phyloP scores from a whole-genome alignment of 2,888 invertebrate genomes.

The Parascotia fuliginaria region DNA sequence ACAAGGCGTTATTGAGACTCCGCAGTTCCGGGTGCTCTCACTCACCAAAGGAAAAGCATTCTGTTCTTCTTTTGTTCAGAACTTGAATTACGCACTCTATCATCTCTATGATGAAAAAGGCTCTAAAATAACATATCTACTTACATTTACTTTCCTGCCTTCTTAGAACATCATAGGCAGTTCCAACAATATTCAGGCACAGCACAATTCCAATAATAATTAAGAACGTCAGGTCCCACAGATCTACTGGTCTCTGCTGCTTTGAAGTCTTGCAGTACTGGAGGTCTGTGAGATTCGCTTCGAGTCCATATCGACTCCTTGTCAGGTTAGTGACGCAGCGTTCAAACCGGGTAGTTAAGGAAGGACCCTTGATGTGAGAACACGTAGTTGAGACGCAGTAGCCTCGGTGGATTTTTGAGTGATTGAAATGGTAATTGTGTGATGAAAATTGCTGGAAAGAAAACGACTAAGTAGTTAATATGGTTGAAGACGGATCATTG shows the following conservation, averaged over 20 bases:
- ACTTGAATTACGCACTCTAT: no score
- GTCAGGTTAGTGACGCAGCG: constrained; percentile 51
- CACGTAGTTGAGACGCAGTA: constrained; percentile 58
- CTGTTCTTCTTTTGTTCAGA: no score
- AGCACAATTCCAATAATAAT: constrained; percentile 37
- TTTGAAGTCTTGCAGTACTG: constrained; percentile 46
- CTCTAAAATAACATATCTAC: constrained; percentile 15
- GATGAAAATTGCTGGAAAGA: constrained; percentile 53
- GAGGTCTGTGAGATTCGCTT: constrained; percentile 45
- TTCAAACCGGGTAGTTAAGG: constrained; percentile 45
- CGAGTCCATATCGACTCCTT: constrained; percentile 38
- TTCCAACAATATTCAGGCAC: constrained; percentile 54
- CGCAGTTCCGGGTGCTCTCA: no score
- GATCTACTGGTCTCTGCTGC: constrained; percentile 12
- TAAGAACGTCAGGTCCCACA: constrained; percentile 43
- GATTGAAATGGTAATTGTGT: constrained; percentile 58
- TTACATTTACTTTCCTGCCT: constrained; percentile 43
- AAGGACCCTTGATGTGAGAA: constrained; percentile 24
- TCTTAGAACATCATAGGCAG: constrained; percentile 51
- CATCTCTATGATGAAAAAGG: no score
- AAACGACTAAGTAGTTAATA: not conserved
- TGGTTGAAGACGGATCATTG: no score
- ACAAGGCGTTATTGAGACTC: no score
- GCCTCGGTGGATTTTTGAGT: constrained; percentile 62
- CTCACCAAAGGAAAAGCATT: no score